These are phyloP conservation scores for Rhynchopsitta pachyrhyncha DNA, from an alignment of 2,113 vertebrate genomes.

Conservation along the genomic window DNA sequence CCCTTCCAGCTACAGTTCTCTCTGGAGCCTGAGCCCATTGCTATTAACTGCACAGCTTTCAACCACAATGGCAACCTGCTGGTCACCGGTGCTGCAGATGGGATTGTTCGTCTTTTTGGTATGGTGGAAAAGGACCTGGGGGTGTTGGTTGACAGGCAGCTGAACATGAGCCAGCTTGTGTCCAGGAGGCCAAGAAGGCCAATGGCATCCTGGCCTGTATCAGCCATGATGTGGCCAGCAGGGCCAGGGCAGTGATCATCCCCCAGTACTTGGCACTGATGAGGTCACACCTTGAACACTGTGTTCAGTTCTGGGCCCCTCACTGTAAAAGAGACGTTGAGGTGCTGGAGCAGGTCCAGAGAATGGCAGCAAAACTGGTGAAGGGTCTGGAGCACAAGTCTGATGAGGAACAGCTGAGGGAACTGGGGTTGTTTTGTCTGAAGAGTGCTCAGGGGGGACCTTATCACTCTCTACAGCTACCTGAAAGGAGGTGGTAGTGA, in stretches of 20 bases:
- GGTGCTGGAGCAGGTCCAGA: neutral
- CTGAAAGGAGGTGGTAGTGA: neutral
- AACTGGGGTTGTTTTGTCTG: neutral
- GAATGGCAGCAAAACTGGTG: neutral
- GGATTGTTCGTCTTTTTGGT: slow-evolving; percentile 93
- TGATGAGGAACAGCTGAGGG: neutral
- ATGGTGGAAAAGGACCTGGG: neutral
- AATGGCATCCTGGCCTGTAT: neutral
- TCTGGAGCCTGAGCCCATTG: slow-evolving; percentile 90
- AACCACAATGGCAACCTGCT: slow-evolving; percentile 97
- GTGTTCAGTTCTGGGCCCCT: neutral
- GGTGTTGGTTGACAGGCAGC: neutral
- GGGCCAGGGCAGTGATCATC: neutral
- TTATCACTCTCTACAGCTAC: neutral
- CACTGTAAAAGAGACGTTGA: neutral
- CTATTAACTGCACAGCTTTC: slow-evolving; percentile 94
- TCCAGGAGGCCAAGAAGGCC: neutral
- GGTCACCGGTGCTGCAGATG: slow-evolving; percentile 93
- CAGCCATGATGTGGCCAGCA: neutral
- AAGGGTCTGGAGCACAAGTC: neutral
- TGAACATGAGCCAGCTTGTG: neutral
- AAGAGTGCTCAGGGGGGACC: neutral
- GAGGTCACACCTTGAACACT: neutral
- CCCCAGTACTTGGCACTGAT: neutral
- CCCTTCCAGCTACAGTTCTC: slow-evolving; percentile 88